Base-by-base conservation (phyloP, 2,888 invertebrate species). In the Melitaea athalia region DNA sequence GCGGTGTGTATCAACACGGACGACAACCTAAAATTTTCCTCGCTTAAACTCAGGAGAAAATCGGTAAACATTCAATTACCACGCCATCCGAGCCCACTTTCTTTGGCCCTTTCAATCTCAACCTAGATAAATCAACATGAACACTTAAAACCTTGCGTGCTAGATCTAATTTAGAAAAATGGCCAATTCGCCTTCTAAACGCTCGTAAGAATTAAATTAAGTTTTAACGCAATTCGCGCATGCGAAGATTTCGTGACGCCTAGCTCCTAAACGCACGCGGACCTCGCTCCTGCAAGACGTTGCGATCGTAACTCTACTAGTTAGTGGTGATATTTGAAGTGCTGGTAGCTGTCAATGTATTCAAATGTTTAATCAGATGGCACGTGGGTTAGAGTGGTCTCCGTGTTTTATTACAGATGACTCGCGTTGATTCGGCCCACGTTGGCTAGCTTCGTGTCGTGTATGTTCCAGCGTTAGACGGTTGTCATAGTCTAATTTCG, bases 151-250 rank as follows among this genome's bases (percentile, higher is more conserved):
- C 79, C 74, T 77, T 87, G 91, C 91, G 90, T 92, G 91, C 86
- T 71, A 84, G 85, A 89, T 89, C 87, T 87, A 88, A 91, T 89
- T 91, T 86, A 87, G 84, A 85, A 87, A 88, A 85, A 84, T 62
- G 17, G 73, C 80, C 84, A 82, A 86, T 87, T 85, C 84, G 74
- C 81, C 80, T 85, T 86, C 89, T 87, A 89, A 89, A 87, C 80
- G 81, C 85, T 86, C 83, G 85, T 88, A 89, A 87, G 87, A 87
- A 86, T 82, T 88, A 85, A 89, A 91, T 91, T 92, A 91, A 91
- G 86, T 86, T 87, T 85, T 86, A 85, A 86, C 80, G 81, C 84
- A 83, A 82, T 81, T 81, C 81, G 82, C 81, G 80, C 83, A 81
- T 82, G 85, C 85, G 79, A 83, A 72, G 75, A 75, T 76, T 76